Percentiles rank a stretch among this genome's conserved stretches.
Evolutionary conservation across 1,140 invertebrate species (phyloP).

Genomic region (Hestina assimilis): DNA sequence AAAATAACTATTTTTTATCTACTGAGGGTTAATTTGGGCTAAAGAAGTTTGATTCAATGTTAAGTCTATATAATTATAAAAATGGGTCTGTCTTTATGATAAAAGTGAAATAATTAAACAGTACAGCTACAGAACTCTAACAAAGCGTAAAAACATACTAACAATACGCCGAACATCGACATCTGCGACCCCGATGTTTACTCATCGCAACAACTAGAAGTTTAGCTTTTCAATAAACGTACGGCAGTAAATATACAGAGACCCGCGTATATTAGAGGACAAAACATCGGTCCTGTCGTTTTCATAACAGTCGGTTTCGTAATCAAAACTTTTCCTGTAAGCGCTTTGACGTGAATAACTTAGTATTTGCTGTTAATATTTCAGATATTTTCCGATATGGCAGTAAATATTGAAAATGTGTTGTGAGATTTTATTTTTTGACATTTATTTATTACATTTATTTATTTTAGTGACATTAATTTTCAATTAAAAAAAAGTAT

Average conservation of each 20-base stretch:
- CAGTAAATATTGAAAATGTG: too few relatives aligned
- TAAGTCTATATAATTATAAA: too few relatives aligned
- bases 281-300: slow-evolving; percentile 17
- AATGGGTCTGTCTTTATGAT: too few relatives aligned
- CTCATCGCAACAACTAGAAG: slow-evolving; percentile 16
- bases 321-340: slow-evolving; percentile 28
- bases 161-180: slow-evolving; percentile 7
- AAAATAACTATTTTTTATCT: too few relatives aligned
- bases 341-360: slow-evolving; percentile 2
- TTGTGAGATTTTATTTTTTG: too few relatives aligned
- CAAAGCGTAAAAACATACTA: not conserved
- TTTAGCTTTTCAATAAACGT: slow-evolving; percentile 28
- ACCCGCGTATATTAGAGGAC: slow-evolving; percentile 23
- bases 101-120: not conserved
- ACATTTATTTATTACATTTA: too few relatives aligned
- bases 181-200: slow-evolving; percentile 15
- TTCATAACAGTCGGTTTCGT: slow-evolving; percentile 19
- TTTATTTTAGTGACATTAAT: too few relatives aligned
- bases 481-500: too few relatives aligned
- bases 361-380: not conserved
- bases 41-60: too few relatives aligned
- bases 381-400: too few relatives aligned
- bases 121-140: not conserved
- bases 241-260: slow-evolving; percentile 17
- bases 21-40: too few relatives aligned